These are phyloP conservation scores for Elgonia sp. DNA, from an alignment of 2,888 invertebrate genomes.

Conservation along the genomic window DNA sequence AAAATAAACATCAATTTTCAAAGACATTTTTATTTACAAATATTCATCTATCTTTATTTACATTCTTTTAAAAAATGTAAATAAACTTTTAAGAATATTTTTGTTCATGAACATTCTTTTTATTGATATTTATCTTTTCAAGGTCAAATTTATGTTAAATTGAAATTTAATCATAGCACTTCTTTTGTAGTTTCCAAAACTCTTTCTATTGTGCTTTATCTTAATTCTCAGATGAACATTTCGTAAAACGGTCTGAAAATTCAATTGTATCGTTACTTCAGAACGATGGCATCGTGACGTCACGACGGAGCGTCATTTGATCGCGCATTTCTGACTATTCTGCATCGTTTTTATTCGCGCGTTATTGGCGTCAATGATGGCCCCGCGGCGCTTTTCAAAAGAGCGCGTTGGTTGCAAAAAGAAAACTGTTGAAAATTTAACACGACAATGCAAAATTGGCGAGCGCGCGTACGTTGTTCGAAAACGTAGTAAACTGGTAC, in stretches of 20 bases:
- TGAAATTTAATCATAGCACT: too few relatives aligned
- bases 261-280: not conserved
- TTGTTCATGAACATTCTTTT: too few relatives aligned
- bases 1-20: too few relatives aligned
- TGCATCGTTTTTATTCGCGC: slow-evolving; percentile 31
- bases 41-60: too few relatives aligned
- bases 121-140: too few relatives aligned
- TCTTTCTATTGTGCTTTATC: slow-evolving; percentile 5
- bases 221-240: not conserved
- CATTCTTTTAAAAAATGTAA: too few relatives aligned
- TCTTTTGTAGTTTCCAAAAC: slow-evolving; percentile 1
- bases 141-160: too few relatives aligned
- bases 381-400: slow-evolving; percentile 21
- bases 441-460: slow-evolving; percentile 66
- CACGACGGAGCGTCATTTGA: slow-evolving; percentile 13
- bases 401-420: slow-evolving; percentile 5
- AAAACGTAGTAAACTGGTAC: slow-evolving; percentile 33
- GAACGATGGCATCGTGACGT: not conserved
- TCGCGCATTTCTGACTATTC: slow-evolving; percentile 4
- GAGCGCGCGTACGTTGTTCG: slow-evolving; percentile 5
- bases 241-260: not conserved
- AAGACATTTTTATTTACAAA: too few relatives aligned
- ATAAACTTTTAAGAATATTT: too few relatives aligned
- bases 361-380: slow-evolving; percentile 40
- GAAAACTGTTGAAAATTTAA: slow-evolving; percentile 40